Evolutionary conservation across 2,113 vertebrate species (phyloP), one percentile per base, ranked within the genome.

Genomic region (Misgurnus anguillicaudatus): DNA sequence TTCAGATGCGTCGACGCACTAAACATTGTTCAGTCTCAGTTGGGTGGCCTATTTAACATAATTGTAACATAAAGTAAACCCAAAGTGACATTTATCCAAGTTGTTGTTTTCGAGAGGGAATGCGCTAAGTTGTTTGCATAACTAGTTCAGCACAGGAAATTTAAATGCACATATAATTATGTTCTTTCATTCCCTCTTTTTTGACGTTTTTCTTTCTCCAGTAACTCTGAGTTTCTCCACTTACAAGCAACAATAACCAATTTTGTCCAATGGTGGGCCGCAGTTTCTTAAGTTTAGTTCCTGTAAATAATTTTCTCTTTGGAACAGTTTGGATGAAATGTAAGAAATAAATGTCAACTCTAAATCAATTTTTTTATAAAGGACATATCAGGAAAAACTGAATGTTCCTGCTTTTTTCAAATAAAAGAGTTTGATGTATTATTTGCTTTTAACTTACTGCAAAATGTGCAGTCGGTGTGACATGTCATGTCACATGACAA

Each of bases 91-190:
- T 67, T 72, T 78, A 45, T 63, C 48, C 16, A 13, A 69, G 53
- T 24, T 57, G 53, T 72, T 64, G 68, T 64, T 70, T 72, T 55
- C 53, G 47, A 51, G 13, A 72, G 48, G 60, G 57, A 64, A 39
- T 79, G 36, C 53, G 47, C 58, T 51, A 48, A 79, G 77, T 79
- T 79, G 77, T 79, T 72, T 72, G 64, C 57, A 17, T 24, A 14
- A 31, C 45, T 41, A 64, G 53, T 58, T 24, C 65, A 58, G 53
- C 51, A 11, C 65, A n/a, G 51, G 41, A 68, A 21, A 63, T 57
- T 75, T 38, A 17, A 13, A 41, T 73, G 62, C 69, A 66, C 62
- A 31, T 31, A 31, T 31, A 74, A 79, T 75, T 57, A 24, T 9
- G 11, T 65, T 57, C 19, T 45, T 51, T 66, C 38, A 58, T 31